Conservation (phyloP, 2,797 vertebrate genomes). For the Diceros bicornis region DNA sequence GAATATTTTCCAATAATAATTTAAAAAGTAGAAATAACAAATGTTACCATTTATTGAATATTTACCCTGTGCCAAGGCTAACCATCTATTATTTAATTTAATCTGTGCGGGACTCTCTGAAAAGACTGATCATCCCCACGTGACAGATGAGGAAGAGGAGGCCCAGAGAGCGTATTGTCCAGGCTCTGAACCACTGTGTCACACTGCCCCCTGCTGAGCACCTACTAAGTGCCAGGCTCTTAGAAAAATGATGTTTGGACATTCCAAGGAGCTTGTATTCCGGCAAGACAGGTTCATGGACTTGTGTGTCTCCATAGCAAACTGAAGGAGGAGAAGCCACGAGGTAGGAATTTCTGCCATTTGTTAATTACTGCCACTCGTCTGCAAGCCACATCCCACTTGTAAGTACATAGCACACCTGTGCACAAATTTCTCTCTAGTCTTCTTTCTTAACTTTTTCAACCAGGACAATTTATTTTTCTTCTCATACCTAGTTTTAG, state of each 20-base stretch:
- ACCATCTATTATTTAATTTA: background rate
- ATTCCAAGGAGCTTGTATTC: background rate
- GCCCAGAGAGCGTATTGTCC: fast-evolving
- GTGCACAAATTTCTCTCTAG: background rate
- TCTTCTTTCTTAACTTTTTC: background rate
- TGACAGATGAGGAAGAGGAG: slow-evolving; percentile 60
- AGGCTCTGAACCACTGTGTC: slow-evolving; percentile 70
- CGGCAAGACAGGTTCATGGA: background rate
- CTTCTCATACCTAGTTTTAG: background rate
- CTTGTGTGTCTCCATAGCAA: background rate
- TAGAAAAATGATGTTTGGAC: background rate
- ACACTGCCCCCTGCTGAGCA: slow-evolving; percentile 84
- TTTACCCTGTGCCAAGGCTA: background rate
- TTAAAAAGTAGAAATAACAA: slow-evolving; percentile 30
- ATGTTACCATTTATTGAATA: background rate
- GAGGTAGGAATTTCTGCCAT: background rate
- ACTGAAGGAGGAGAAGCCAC: background rate
- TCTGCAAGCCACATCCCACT: background rate
- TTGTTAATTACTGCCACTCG: background rate
- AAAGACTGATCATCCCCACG: background rate
- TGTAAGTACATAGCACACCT: background rate
- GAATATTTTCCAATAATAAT: slow-evolving; percentile 19
- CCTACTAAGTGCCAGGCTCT: slow-evolving; percentile 78
- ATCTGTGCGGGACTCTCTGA: background rate
- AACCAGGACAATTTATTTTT: background rate